A percentile compares a stretch with the other conserved stretches of the same genome.
Conservation (phyloP, 2,797 vertebrate species). For the Falco concolor region DNA sequence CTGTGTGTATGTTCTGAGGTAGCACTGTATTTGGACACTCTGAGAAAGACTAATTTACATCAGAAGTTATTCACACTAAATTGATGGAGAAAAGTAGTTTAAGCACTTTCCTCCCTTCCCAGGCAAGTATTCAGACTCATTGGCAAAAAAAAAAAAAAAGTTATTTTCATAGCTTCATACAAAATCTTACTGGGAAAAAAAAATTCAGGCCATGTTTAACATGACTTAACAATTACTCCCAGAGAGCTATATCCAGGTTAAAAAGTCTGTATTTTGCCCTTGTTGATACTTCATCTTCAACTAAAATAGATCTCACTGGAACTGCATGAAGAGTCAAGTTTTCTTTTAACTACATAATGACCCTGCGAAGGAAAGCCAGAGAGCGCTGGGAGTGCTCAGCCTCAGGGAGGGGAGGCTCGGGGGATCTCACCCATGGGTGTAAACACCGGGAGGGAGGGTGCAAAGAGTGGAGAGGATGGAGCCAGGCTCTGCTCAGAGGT, state of each 20-base stretch:
- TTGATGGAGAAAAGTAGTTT: not conserved
- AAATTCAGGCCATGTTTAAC: not conserved
- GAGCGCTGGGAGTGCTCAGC: too few relatives aligned
- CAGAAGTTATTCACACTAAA: not conserved
- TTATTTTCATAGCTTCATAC: not conserved
- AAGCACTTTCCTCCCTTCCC: not conserved
- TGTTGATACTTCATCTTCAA: not conserved
- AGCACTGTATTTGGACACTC: not conserved
- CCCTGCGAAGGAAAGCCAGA: too few relatives aligned
- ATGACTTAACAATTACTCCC: not conserved
- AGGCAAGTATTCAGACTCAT: not conserved
- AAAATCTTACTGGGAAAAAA: not conserved
- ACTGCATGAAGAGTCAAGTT: not conserved
- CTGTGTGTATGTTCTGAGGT: not conserved
- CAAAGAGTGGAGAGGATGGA: too few relatives aligned
- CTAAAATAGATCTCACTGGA: not conserved
- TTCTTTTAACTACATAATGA: not conserved
- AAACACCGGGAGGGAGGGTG: too few relatives aligned
- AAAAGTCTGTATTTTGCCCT: not conserved
- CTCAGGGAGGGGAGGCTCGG: too few relatives aligned
- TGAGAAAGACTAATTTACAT: not conserved
- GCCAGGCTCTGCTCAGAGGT: not conserved
- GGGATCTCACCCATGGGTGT: too few relatives aligned
- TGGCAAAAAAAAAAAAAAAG: not conserved
- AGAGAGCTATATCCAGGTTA: not conserved